Evolutionary conservation across 2,888 invertebrate species (phyloP).

Genomic region (Chaetogeoica ovagalla): DNA sequence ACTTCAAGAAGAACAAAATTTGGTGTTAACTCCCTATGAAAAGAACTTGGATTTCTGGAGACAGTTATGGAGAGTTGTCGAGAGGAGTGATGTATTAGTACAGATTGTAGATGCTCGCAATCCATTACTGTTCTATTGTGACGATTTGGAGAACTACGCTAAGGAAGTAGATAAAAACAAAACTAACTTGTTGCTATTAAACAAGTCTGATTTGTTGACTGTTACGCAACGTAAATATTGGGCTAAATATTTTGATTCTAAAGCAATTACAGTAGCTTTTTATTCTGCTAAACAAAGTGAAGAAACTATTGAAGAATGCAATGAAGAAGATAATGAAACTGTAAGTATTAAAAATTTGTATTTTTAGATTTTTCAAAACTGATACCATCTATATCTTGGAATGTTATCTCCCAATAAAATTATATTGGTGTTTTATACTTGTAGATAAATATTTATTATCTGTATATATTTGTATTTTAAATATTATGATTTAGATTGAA

Average conservation of each 20-base stretch:
- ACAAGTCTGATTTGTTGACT: conserved; percentile 92
- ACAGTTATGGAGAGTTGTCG: conserved; percentile 98
- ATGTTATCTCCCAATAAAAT: too few species aligned
- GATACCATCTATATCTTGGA: too few species aligned
- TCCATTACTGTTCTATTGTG: conserved; percentile 89
- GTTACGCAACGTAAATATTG: conserved; percentile 78
- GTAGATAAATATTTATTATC: neutral
- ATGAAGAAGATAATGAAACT: conserved; percentile 57
- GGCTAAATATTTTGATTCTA: conserved; percentile 79
- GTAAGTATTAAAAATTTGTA: conserved; percentile 53
- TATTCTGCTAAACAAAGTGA: conserved; percentile 80
- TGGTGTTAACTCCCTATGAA: conserved; percentile 94
- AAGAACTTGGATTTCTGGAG: conserved; percentile 98
- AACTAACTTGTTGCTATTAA: conserved; percentile 81
- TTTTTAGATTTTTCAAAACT: neutral
- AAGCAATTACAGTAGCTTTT: conserved; percentile 77
- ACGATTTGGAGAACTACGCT: conserved; percentile 86
- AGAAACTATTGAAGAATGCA: conserved; percentile 58
- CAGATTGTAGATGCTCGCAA: conserved; percentile 97
- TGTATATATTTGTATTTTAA: neutral
- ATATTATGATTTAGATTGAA: conserved; percentile 55
- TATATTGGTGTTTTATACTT: too few species aligned
- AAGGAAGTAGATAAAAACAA: conserved; percentile 74
- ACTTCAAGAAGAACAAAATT: conserved; percentile 75
- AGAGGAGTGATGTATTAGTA: conserved; percentile 88